Conservation (phyloP, 2,888 invertebrate species). For the Lydus trimaculatus region DNA sequence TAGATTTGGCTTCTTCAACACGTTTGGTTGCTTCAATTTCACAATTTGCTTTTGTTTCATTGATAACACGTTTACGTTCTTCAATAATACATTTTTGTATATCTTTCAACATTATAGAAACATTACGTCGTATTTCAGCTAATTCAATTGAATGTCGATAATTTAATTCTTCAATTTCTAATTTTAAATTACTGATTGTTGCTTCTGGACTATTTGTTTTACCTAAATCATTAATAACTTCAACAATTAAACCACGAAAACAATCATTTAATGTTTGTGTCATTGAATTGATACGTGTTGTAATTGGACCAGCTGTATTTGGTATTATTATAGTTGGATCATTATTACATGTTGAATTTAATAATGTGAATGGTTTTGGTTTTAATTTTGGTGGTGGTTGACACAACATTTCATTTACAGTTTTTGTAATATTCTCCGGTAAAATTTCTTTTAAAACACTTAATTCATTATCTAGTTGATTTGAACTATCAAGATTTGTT, state of each 20-base stretch:
- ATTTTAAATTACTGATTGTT: slow-evolving; percentile 66
- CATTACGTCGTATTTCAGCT: slow-evolving; percentile 64
- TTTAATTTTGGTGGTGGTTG: slow-evolving; percentile 59
- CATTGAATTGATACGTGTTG: slow-evolving; percentile 55
- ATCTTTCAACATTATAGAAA: slow-evolving; percentile 55
- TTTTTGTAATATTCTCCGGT: slow-evolving; percentile 50
- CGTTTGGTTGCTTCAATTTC: slow-evolving; percentile 75
- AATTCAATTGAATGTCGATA: slow-evolving; percentile 80
- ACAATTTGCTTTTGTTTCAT: slow-evolving; percentile 70
- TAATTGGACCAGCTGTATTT: slow-evolving; percentile 54
- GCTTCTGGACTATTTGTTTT: slow-evolving; percentile 66
- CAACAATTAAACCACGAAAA: slow-evolving; percentile 74
- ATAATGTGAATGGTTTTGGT: slow-evolving; percentile 61
- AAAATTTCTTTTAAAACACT: slow-evolving; percentile 44
- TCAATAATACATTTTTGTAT: slow-evolving; percentile 55
- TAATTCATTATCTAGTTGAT: slow-evolving; percentile 43
- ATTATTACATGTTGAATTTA: slow-evolving; percentile 59
- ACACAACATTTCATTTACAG: slow-evolving; percentile 50
- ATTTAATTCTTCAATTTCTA: slow-evolving; percentile 74
- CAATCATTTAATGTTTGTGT: slow-evolving; percentile 67
- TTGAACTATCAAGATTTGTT: slow-evolving; percentile 21
- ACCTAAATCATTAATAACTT: slow-evolving; percentile 70
- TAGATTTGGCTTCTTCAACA: slow-evolving; percentile 81
- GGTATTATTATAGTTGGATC: slow-evolving; percentile 49
- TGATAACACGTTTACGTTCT: slow-evolving; percentile 71